Evolutionary conservation across 2,113 vertebrate species (phyloP), one percentile per base, ranked within the genome.

Genomic region (Cebus imitator): DNA sequence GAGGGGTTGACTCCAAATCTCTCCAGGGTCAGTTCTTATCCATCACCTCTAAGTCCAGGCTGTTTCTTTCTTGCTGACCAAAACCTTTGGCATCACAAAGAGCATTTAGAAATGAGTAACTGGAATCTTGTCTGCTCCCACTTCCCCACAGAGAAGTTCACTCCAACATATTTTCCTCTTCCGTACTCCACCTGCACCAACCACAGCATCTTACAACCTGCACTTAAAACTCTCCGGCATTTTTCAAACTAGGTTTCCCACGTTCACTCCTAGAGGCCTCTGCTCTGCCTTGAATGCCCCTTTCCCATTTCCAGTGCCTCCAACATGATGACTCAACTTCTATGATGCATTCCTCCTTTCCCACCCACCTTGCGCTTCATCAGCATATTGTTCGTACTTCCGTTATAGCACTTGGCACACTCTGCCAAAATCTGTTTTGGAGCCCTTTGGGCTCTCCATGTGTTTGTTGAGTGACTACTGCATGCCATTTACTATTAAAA

Each of bases 121-220:
- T 73, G 2, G 13, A 73, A n/a, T 64, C 16, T 6, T 43, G 35
- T 79, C 83, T 80, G 20, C n/a, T 45, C 2, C 76, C 40, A 21
- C 1, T 83, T 83, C 18, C 75, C 37, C 45, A 64, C 45, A 50
- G 57, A 12, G 6, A 80, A 70, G 7, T 43, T n/a, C 9, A 50
- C 37, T 89, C 40, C 27, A 14, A 3, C 2, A 1, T 12, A 0
- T 16, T 40, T 17, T 82, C 37, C 18, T 35, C 35, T 13, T 37
- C 21, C 0, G 0, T 13, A 17, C 12, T 16, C 2, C 13, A 13
- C 10, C 14, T 61, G 48, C 9, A 45, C 50, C 57, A 13, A 17
- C 8, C 12, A 35, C 8, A n/a, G 64, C 25, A 10, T 68, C 35
- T 50, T n/a, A 57, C 16, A 55, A 73, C 1, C 32, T 35, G 9